A percentile compares a stretch with the other conserved stretches of the same genome.
Evolutionary conservation across 2,888 invertebrate species (phyloP).

Genomic region (Acanthoscelides obtectus): DNA sequence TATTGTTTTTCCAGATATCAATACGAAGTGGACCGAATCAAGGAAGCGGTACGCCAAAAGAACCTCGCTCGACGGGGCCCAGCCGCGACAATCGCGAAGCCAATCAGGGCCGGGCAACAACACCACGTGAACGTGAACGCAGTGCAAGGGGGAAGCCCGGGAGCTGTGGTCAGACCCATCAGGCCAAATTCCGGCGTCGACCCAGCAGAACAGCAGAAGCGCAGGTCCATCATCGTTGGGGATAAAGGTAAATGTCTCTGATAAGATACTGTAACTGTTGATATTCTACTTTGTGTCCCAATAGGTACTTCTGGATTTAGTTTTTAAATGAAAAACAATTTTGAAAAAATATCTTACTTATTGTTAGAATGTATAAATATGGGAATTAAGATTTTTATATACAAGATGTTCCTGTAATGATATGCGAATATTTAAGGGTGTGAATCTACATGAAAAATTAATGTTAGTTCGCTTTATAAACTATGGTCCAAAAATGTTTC

Average conservation of each 20-base stretch:
- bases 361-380: no score
- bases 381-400: no score
- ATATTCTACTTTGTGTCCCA: no score
- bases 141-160: conserved; percentile 26
- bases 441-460: no score
- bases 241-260: conserved; percentile 38
- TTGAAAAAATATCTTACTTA: no score
- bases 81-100: conserved; percentile 97
- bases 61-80: conserved; percentile 93
- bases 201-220: conserved; percentile 45
- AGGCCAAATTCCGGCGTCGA: conserved; percentile 24
- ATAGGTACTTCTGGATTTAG: no score
- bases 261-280: no score
- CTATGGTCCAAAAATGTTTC: no score
- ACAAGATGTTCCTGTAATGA: no score
- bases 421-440: no score
- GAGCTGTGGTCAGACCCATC: conserved; percentile 31
- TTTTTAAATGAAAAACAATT: no score
- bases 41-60: conserved; percentile 98
- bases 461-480: no score
- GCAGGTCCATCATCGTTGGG: conserved; percentile 58
- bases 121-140: conserved; percentile 46
- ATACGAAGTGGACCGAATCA: conserved; percentile 98
- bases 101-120: conserved; percentile 93
- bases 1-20: conserved; percentile 83